Base-by-base conservation (phyloP, 2,113 vertebrate species). In the Leucoraja erinaceus region DNA sequence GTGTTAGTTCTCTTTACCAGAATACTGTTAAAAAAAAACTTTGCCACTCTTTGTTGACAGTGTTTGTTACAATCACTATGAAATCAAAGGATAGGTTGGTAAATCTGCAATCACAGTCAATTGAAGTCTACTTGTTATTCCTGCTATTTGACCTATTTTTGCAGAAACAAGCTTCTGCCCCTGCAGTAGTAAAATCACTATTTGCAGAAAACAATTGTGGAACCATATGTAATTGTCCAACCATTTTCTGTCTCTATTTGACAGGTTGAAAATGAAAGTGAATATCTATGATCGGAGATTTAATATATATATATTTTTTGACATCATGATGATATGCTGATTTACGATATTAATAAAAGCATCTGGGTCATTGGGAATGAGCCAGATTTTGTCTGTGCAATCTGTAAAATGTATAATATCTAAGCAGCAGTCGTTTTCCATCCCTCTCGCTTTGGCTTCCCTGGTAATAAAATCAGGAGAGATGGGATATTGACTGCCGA, bases 131-230 rank as follows among this genome's bases (percentile, higher is more conserved):
- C n/a, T 63, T 31, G 59, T 66, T 88, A 33, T 31, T 88, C 59
- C 59, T 88, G 59, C 59, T 84, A 6, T 63, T 59, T 88, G 83
- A 88, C 59, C 75, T n/a, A 63, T 61, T 86, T 86, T n/a, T 56
- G 31, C 56, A 86, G n/a, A 84, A 63, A 10, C n/a, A 66, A 72
- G 70, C 16, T 72, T 61, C 28, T 88, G 28, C 59, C 28, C 54
- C 83, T 88, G 63, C 31, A 68, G 66, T 11, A 33, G 16, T 47
- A 91, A 47, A 31, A 38, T 20, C 20, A 47, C 31, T 4, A 12
- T 70, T 90, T 20, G 22, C 61, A 90, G n/a, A 38, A 90, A 70
- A 68, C 20, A 16, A 90, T 10, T 68, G 86, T 59, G 11, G 86
- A 90, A 66, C 59, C 56, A 88, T 16, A 31, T 9, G 28, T 66